Conservation (phyloP, 1,140 invertebrate genomes). For the Halictus rubicundus region DNA sequence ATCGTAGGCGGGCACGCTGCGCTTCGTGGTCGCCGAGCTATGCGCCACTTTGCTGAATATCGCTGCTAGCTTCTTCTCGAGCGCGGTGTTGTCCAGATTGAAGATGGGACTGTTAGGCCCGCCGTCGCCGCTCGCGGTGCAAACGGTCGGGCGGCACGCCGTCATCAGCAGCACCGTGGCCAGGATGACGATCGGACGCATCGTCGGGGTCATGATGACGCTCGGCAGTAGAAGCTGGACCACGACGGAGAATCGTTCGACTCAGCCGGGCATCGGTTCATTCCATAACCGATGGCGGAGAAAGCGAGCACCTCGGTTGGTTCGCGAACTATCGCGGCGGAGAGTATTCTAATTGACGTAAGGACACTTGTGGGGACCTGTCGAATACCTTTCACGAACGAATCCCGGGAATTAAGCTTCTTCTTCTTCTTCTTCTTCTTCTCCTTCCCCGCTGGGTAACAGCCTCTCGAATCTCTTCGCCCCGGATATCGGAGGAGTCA, state of each 20-base stretch:
- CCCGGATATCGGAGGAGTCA: background rate
- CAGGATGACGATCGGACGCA: slow-evolving; percentile 21
- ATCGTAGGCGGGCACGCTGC: slow-evolving; percentile 84
- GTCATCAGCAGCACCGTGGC: slow-evolving; percentile 19
- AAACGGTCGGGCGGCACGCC: slow-evolving; percentile 23
- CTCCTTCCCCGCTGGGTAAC: too few species aligned
- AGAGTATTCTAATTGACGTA: slow-evolving; percentile 2
- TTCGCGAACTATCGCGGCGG: background rate
- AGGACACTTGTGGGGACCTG: slow-evolving; percentile 1
- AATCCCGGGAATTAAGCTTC: background rate
- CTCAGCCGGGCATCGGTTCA: slow-evolving; percentile 54
- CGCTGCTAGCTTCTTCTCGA: slow-evolving; percentile 84
- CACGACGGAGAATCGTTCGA: slow-evolving; percentile 26
- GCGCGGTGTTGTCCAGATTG: slow-evolving; percentile 74
- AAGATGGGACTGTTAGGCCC: slow-evolving; percentile 76
- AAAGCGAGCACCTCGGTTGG: background rate
- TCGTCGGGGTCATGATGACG: slow-evolving; percentile 56
- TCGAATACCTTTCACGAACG: background rate
- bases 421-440: background rate
- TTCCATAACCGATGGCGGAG: slow-evolving; percentile 56
- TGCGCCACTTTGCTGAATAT: slow-evolving; percentile 86
- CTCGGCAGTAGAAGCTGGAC: slow-evolving; percentile 22
- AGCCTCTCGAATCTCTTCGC: background rate
- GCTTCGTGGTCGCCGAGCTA: slow-evolving; percentile 84
- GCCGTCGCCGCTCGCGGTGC: slow-evolving; percentile 64